Base-by-base conservation (phyloP, 1,140 invertebrate genomes). In the Stegodyphus dumicola region DNA sequence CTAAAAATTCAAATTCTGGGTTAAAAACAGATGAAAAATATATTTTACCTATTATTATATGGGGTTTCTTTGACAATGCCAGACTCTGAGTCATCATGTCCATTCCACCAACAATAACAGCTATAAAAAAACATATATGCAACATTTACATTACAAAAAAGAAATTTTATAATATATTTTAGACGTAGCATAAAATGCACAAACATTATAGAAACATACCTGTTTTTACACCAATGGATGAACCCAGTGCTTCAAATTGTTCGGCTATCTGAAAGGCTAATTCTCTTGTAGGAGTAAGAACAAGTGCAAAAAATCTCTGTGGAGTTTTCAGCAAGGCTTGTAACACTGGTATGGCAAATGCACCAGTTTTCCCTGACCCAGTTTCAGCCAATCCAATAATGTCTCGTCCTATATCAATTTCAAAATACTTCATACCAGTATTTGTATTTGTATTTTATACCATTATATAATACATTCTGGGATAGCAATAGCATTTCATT, bases 351-450 rank as follows among this genome's bases (percentile, higher is more conserved):
- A 99, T 89, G 2, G 97, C 97, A 92, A 99, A 99, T 0, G 98
- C 97, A 53, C 95, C 98, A 2, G 98, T 99, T 92, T 99, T 99
- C 15, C 98, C 98, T 7, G 97, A 99, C 7, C 98, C 98, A 6
- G 98, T 99, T 92, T 99, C 98, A 3, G 98, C 98, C 74, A 99
- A 91, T 18, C 97, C 98, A 89, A 99, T 99, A 0, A 99, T 93
- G 92, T 99, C 98, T 91, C 95, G 95, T 9, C 94, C 94, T 94
- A 87, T 13, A 67, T 7, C 49, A 73, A 73, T 60, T 33, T 33
- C 33, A 33, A 33, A 33, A 33, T 33, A 33, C 33, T 33, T 33
- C 3, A 33, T 33, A 33, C 33, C 33, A 33, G 33, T 33, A 33
- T 3, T 33, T 33, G 33, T 33, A 33, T 3, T 33, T 33, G 3